Evolutionary conservation across 1,140 invertebrate genomes (phyloP), one percentile per base, ranked within the genome.

Genomic region (Eurosta solidaginis): DNA sequence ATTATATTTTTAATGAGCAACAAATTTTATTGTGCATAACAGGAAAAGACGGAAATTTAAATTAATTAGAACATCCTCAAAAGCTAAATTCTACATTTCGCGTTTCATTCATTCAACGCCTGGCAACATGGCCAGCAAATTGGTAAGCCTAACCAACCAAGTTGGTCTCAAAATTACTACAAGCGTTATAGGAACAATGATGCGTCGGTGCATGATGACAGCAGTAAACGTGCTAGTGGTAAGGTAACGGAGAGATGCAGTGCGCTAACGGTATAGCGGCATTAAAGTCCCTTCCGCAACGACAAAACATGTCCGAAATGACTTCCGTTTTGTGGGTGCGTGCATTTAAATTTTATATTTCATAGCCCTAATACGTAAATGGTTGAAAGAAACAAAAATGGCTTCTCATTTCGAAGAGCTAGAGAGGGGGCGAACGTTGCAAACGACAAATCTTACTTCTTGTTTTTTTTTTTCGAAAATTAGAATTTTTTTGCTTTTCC

Each of bases 321-420:
- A 77, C 77, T 73, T 77, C 77, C 77, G 77, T 77, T 77, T 29
- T n/a, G n/a, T n/a, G 27, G 59, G 59, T 74, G 73, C 73, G 73
- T 47, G 40, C 44, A 47, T 27, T 74, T 74, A 74, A 68, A 68
- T n/a, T 40, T 20, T 14, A 7, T n/a, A 68, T 40, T 68, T 40
- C 33, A 42, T 42, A 36, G 59, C 59, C 7, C 12, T 40, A 20
- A 68, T 68, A 20, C n/a, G 3, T 40, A 68, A 68, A 7, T 33
- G 33, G 27, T n/a, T 14, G n/a, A 2, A 14, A 42, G 27, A 54
- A 12, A 2, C 25, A 29, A n/a, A n/a, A n/a, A n/a, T n/a, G 29
- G 17, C 14, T 20, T 1, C n/a, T 14, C 10, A 10, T 14, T 5
- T 27, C 14, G 27, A 12, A 49, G 47, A 49, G 36, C 29, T 52